Base-by-base conservation (phyloP, 2,888 invertebrate genomes). In the Zygaena filipendulae region DNA sequence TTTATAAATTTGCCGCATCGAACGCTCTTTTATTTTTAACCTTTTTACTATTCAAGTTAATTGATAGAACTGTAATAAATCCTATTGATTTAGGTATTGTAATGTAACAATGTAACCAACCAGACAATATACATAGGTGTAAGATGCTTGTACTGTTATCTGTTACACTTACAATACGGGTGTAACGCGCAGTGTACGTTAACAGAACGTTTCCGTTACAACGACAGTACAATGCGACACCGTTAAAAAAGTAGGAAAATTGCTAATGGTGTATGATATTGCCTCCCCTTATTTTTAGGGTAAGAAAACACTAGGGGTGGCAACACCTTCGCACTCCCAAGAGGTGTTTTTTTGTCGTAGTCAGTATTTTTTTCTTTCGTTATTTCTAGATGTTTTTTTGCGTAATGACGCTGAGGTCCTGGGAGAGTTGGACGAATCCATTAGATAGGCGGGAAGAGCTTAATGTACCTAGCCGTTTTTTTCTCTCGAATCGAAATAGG, bases 221-320 rank as follows among this genome's bases (percentile, higher is more conserved):
- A n/a, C n/a, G n/a, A n/a, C n/a, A n/a, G n/a, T 62, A 57, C 68
- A 63, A 57, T 68, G 74, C 67, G 72, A 77, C 77, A 74, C 64
- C 69, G 77, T 77, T 75, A 80, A 80, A 79, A 77, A 81, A 79
- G 68, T 72, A 69, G 55, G 64, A 61, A 79, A 77, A 80, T 79
- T 70, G 79, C 72, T 80, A 81, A 81, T 81, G 81, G 81, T 74
- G 79, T 80, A 80, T 81, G 80, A 82, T 82, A 82, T 82, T 82
- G 82, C 81, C 74, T 79, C 77, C 77, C 77, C 64, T 64, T 49
- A 61, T 61, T 64, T 59, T 59, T 63, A 51, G 74, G 70, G 74
- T 62, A 74, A 72, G 71, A 66, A 69, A 68, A 68, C 63, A 60
- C 59, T 59, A 49, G 60, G 74, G 75, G 75, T 69, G 72, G 75